Conservation (phyloP, 2,888 invertebrate species). For the Germaria angustata region DNA sequence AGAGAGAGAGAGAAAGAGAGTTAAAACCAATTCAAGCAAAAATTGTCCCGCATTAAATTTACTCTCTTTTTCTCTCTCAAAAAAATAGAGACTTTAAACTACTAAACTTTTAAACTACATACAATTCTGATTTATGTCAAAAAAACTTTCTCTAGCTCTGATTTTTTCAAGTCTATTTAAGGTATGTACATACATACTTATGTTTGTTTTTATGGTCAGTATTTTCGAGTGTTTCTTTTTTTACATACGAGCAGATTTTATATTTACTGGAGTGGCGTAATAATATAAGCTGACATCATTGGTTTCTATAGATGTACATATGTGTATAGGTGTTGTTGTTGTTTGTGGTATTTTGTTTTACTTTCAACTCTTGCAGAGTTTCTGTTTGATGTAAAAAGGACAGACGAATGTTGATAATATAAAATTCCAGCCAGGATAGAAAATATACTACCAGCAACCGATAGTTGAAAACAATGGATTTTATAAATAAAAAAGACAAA, state of each 20-base stretch:
- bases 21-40: too few relatives aligned
- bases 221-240: not conserved
- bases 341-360: not conserved
- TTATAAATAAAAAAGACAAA: too few relatives aligned
- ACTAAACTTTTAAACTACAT: too few relatives aligned
- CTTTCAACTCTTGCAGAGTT: not conserved
- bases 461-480: too few relatives aligned
- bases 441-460: too few relatives aligned
- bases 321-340: not conserved
- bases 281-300: slow-evolving; percentile 44
- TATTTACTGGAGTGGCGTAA: not conserved
- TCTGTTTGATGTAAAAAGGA: not conserved
- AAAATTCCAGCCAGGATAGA: too few relatives aligned
- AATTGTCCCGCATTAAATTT: too few relatives aligned
- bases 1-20: too few relatives aligned
- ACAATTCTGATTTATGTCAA: slow-evolving; percentile 41
- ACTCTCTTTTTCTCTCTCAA: too few relatives aligned
- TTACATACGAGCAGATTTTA: not conserved
- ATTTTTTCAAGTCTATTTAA: not conserved
- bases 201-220: slow-evolving; percentile 27
- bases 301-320: not conserved
- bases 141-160: not conserved
- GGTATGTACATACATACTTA: too few relatives aligned
- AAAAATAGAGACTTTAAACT: too few relatives aligned
- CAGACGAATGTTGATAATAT: not conserved